Conservation (phyloP, 2,797 vertebrate species). For the Eulemur rubriventer region DNA sequence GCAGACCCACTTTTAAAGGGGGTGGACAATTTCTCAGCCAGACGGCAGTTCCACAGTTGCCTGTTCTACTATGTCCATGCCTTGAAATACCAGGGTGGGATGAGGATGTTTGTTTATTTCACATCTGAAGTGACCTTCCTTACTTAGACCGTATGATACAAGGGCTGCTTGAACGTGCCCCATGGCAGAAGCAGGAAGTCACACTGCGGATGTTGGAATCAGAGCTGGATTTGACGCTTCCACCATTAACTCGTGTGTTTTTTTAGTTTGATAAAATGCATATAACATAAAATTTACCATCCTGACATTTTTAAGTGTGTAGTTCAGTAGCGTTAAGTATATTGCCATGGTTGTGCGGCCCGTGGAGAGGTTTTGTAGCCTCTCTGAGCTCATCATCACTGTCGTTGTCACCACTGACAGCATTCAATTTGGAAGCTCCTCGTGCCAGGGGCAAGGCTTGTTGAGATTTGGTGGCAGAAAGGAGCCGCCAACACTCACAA, state of each 20-base stretch:
- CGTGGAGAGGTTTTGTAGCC: background rate
- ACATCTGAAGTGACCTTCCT: background rate
- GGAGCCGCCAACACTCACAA: background rate
- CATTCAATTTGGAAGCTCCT: background rate
- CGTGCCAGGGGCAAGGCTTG: background rate
- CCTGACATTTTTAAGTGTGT: background rate
- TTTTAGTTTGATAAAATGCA: background rate
- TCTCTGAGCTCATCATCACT: background rate
- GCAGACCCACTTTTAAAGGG: background rate
- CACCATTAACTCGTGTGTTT: background rate
- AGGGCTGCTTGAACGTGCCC: background rate
- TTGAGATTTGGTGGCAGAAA: background rate
- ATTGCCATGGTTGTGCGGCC: too few relatives aligned
- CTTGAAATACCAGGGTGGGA: background rate
- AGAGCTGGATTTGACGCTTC: background rate
- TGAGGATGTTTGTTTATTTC: background rate
- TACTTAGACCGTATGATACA: background rate
- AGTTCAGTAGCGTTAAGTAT: fast-evolving
- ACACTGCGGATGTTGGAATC: too few relatives aligned
- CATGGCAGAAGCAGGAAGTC: background rate
- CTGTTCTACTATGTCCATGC: background rate
- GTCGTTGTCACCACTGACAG: fast-evolving
- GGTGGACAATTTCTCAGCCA: background rate
- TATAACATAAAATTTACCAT: background rate
- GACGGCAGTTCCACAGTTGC: background rate